These are phyloP conservation scores for Heterohyrax brucei DNA, from an alignment of 2,797 vertebrate genomes.

Conservation along the genomic window DNA sequence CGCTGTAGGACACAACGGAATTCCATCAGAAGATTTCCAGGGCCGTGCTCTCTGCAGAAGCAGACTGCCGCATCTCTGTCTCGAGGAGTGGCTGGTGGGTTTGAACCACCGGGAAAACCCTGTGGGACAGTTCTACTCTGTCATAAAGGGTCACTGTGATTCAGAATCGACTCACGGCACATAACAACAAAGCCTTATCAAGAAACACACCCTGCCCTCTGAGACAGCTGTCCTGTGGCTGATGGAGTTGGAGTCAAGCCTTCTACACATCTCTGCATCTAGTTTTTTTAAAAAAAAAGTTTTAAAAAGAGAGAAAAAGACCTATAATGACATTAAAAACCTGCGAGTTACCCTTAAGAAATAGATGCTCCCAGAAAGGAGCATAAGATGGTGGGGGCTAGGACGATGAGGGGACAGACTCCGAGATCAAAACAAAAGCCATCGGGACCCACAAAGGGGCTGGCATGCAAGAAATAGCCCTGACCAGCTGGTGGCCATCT, in stretches of 20 bases:
- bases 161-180: too few relatives aligned
- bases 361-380: conserved; percentile 50
- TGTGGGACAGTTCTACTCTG: too few relatives aligned
- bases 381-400: conserved; percentile 20
- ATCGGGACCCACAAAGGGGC: too few relatives aligned
- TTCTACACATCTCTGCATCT: not conserved
- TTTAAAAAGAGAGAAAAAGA: not conserved
- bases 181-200: not conserved
- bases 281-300: not conserved
- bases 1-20: too few relatives aligned
- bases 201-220: not conserved
- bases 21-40: too few relatives aligned
- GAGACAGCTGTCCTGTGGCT: not conserved
- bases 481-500: too few relatives aligned
- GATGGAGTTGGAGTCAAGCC: not conserved
- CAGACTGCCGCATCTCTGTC: too few relatives aligned
- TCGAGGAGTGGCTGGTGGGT: too few relatives aligned
- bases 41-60: too few relatives aligned
- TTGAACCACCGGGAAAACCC: too few relatives aligned
- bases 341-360: conserved; percentile 66
- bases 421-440: conserved; percentile 69
- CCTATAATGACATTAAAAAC: not conserved
- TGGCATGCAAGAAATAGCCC: too few relatives aligned
- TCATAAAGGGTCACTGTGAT: too few relatives aligned
- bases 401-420: conserved; percentile 4